These are phyloP conservation scores for Paguma larvata DNA, from an alignment of 2,797 vertebrate genomes.

Conservation along the genomic window DNA sequence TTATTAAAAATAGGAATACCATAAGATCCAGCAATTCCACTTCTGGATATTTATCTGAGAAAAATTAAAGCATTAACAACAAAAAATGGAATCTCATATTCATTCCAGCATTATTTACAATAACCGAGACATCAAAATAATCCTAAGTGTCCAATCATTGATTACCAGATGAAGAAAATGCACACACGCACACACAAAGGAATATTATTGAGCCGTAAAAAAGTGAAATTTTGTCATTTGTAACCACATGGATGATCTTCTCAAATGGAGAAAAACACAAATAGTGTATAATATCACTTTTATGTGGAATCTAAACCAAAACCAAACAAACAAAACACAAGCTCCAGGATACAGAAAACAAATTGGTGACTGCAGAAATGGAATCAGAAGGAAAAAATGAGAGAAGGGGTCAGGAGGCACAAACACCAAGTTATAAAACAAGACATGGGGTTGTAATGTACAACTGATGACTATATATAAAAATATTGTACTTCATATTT, in stretches of 20 bases:
- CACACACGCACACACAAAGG: background rate
- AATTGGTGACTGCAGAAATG: background rate
- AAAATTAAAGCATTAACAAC: background rate
- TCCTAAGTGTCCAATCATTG: background rate
- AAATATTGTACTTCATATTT: background rate
- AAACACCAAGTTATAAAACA: background rate
- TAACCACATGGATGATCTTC: background rate
- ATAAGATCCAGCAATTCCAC: background rate
- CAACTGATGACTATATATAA: background rate
- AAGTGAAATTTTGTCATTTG: background rate
- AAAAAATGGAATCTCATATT: background rate
- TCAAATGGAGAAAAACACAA: background rate
- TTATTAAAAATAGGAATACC: background rate
- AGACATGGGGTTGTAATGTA: background rate
- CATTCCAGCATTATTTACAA: background rate
- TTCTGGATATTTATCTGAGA: background rate
- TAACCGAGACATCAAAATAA: background rate
- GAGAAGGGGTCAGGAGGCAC: background rate
- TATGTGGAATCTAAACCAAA: background rate
- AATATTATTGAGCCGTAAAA: background rate
- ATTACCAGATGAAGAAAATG: background rate
- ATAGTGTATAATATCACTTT: background rate
- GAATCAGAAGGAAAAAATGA: background rate
- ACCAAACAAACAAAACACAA: background rate
- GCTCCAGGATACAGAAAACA: background rate